Evolutionary conservation across 2,888 invertebrate genomes (phyloP).

Genomic region (Yponomeuta malinellus): DNA sequence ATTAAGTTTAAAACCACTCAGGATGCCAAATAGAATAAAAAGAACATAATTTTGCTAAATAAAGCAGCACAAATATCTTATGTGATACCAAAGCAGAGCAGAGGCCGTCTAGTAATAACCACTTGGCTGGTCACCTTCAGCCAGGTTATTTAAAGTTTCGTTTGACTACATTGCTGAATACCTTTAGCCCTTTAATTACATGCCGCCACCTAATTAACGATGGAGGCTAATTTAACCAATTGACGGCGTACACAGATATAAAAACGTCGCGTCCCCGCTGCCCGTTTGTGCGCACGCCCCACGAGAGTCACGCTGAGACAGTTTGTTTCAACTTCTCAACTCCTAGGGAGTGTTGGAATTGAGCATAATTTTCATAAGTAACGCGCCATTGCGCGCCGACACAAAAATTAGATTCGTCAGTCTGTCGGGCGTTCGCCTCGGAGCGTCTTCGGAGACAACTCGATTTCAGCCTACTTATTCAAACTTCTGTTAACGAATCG

Average conservation of each 20-base stretch:
- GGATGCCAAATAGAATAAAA: too few relatives aligned
- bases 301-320: constrained; percentile 69
- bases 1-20: too few relatives aligned
- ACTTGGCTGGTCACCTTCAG: too few relatives aligned
- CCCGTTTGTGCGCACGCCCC: constrained; percentile 30
- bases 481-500: neutral
- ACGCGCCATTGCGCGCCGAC: constrained; percentile 51
- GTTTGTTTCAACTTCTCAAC: constrained; percentile 72
- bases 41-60: too few relatives aligned
- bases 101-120: too few relatives aligned
- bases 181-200: too few relatives aligned
- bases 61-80: too few relatives aligned
- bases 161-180: too few relatives aligned
- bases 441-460: constrained; percentile 54
- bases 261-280: constrained; percentile 29
- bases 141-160: too few relatives aligned
- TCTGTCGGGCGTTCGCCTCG: constrained; percentile 49
- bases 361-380: constrained; percentile 72
- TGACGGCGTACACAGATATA: neutral
- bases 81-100: too few relatives aligned
- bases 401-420: constrained; percentile 72
- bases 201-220: too few relatives aligned
- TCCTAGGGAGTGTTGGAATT: constrained; percentile 61
- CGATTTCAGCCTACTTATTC: constrained; percentile 41
- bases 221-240: too few relatives aligned